Evolutionary conservation across 1,140 invertebrate genomes (phyloP), one percentile per base, ranked within the genome.

Genomic region (Drosophila jambulina): DNA sequence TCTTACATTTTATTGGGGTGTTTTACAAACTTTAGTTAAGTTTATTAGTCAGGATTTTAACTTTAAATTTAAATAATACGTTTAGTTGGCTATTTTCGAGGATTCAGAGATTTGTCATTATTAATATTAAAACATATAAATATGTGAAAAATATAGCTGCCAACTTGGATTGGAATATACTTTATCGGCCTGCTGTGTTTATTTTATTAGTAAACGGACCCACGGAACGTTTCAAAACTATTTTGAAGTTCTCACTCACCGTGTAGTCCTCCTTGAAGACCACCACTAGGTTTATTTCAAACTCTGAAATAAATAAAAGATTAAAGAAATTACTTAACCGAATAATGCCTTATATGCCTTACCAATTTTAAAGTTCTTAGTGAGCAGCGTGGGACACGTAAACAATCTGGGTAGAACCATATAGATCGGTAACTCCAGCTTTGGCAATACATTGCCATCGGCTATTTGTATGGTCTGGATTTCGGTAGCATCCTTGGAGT

Each of bases 401-500:
- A 99, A 99, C 19, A 99, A 94, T 51, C 98, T 94, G 57, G 98
- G 98, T 93, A 99, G 97, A 77, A 99, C 95, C 98, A 99, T 99
- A 93, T 98, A 96, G 92, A 99, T 97, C 23, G 98, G 98, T 87
- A 99, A 96, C 48, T 96, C 94, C 13, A 98, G 93, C 60, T 96
- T 96, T 63, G 96, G 95, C 51, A 95, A 94, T 48, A 98, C 95
- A 94, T 99, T 97, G 25, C 98, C 98, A 92, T 98, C 98, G 3
- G 97, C 98, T 72, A 99, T 97, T 94, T 99, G 98, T 93, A 99
- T 98, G 92, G 98, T 99, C 94, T 99, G 98, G 80, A 99, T 98
- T 94, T 99, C 98, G 4, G 98, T 99, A 4, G 98, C 98, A 94
- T 99, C 98, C 94, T 96, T 96, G 6, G 98, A 97, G 94, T 97